phyloP scores from a whole-genome alignment of 2,113 vertebrate genomes.

The Mirza zaza region DNA sequence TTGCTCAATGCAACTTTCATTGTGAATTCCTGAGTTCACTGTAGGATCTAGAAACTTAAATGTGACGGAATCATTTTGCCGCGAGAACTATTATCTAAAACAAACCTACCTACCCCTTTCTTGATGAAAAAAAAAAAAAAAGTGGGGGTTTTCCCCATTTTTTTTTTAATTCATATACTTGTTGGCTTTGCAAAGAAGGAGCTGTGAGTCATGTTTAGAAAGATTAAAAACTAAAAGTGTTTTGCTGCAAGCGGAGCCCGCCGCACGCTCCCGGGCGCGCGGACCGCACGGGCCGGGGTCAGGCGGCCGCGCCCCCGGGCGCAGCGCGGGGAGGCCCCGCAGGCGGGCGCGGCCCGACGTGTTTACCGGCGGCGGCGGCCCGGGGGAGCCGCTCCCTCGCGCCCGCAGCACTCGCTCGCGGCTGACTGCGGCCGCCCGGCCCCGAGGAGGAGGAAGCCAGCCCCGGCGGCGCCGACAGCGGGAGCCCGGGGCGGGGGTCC shows the following conservation, averaged over 20 bases:
- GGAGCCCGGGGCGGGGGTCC: no score
- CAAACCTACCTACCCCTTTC: neutral
- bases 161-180: neutral
- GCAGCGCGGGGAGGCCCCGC: neutral
- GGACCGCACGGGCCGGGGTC: neutral
- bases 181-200: neutral
- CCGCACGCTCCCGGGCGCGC: neutral
- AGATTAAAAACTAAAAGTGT: neutral
- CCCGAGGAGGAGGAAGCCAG: neutral
- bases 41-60: neutral
- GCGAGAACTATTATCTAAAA: neutral
- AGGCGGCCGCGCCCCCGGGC: neutral
- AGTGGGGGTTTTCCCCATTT: neutral
- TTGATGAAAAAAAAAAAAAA: neutral
- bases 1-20: conserved; percentile 22
- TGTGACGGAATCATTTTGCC: neutral
- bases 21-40: conserved; percentile 47
- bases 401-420: neutral
- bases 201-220: neutral
- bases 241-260: neutral
- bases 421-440: neutral
- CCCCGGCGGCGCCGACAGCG: rapidly evolving
- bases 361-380: neutral
- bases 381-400: neutral
- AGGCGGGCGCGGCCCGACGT: neutral